Evolutionary conservation across 1,140 invertebrate genomes (phyloP).

Genomic region (Diploscapter pachys): DNA sequence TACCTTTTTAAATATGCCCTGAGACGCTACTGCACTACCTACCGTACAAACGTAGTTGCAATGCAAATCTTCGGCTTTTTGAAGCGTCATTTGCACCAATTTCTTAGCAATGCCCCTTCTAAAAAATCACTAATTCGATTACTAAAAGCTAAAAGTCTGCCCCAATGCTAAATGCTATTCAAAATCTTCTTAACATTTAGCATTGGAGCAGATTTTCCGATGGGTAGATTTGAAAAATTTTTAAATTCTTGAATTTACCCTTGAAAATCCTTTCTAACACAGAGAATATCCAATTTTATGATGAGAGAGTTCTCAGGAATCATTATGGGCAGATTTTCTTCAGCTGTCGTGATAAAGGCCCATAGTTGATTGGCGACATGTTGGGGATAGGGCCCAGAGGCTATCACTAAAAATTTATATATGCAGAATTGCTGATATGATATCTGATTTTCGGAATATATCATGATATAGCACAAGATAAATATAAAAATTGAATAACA

Average conservation of each 20-base stretch:
- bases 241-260: constrained; percentile 8
- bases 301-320: background rate
- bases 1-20: constrained; percentile 15
- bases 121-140: background rate
- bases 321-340: constrained; percentile 16
- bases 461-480: no score
- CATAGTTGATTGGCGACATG: constrained; percentile 21
- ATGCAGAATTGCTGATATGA: no score
- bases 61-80: background rate
- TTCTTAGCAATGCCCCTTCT: constrained; percentile 23
- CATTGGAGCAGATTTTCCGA: background rate
- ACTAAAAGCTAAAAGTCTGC: background rate
- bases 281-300: constrained; percentile 29
- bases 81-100: constrained; percentile 7
- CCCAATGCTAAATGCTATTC: background rate
- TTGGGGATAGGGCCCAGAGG: constrained; percentile 3
- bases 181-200: background rate
- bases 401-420: constrained; percentile 10
- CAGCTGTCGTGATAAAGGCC: constrained; percentile 8
- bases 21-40: constrained; percentile 11
- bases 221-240: background rate
- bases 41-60: constrained; percentile 19
- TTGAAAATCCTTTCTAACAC: constrained; percentile 18
- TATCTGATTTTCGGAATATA: no score
- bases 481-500: no score